Percentiles rank a stretch among this genome's conserved stretches.
These are phyloP conservation scores for Coelinius sp. DNA, from an alignment of 2,888 invertebrate species.

Conservation along the genomic window DNA sequence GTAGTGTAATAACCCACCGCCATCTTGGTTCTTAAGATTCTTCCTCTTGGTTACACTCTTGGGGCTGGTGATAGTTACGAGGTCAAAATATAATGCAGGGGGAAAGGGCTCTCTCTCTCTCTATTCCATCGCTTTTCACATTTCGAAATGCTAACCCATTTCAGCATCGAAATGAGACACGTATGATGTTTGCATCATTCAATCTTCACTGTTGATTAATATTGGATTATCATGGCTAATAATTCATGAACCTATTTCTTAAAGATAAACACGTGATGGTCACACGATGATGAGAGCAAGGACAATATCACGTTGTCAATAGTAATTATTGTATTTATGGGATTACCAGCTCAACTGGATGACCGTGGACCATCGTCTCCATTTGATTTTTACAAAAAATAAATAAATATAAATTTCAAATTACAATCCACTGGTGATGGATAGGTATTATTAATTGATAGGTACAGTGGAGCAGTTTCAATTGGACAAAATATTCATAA, in stretches of 20 bases:
- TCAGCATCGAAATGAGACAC: slow-evolving; percentile 22
- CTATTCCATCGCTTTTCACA: slow-evolving; percentile 3
- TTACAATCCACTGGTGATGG: no score
- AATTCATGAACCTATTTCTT: neutral
- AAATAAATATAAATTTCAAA: no score
- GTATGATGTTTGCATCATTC: slow-evolving; percentile 16
- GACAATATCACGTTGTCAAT: neutral
- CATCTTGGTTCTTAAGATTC: neutral
- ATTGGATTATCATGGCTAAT: neutral
- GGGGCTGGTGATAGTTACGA: neutral
- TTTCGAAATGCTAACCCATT: slow-evolving; percentile 22
- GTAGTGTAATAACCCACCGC: no score
- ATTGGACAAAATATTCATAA: no score
- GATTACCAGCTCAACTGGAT: neutral
- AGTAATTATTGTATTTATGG: neutral
- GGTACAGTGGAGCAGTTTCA: no score
- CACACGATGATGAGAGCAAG: neutral
- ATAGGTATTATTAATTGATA: no score
- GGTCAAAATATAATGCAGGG: neutral
- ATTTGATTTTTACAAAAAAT: neutral
- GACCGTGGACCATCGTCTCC: neutral
- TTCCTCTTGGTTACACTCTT: neutral
- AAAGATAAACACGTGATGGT: neutral
- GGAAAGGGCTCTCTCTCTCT: slow-evolving; percentile 3
- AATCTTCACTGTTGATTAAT: neutral